Evolutionary conservation across 1,140 invertebrate genomes (phyloP), one percentile per base, ranked within the genome.

Genomic region (Hestina assimilis): DNA sequence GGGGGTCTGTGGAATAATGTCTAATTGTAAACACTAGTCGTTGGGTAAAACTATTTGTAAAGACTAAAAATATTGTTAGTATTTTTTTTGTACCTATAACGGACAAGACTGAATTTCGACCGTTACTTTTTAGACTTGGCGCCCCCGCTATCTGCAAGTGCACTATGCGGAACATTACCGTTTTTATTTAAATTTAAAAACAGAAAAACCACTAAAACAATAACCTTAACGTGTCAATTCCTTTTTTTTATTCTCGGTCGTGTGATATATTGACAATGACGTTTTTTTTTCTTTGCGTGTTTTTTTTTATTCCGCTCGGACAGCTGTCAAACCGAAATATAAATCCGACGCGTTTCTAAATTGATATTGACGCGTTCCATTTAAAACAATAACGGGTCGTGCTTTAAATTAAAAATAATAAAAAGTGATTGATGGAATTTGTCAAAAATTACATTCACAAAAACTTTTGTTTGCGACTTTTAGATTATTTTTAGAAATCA

Each of bases 351-450:
- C 72, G 69, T 70, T 69, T 55, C 64, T 31, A 75, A 82, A 87
- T 87, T 83, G 67, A 85, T 79, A 84, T 74, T 85, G 83, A 87
- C 83, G 79, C 75, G 81, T 81, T 76, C 75, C 73, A 81, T 82
- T 86, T 79, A 83, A 80, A 84, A 83, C 79, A 84, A 82, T 79
- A 77, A 87, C 66, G 58, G 64, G 53, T n/a, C 47, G 33, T 51
- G 59, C 58, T 59, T 56, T 66, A 64, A 83, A 85, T 87, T 85
- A 72, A 75, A 76, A 79, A 79, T 78, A 82, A 86, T 83, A 72
- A 71, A 78, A 80, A 69, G 55, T 75, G 78, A 83, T 87, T 82
- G 79, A 80, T 65, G 61, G 47, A 57, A 59, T 62, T 61, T 59
- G 61, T 57, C 55, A 46, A 56, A 64, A 64, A 21, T 23, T 21